A percentile compares a stretch with the other conserved stretches of the same genome.
These are phyloP conservation scores for Pygathrix nemaeus DNA, from an alignment of 2,113 vertebrate species.

Conservation along the genomic window DNA sequence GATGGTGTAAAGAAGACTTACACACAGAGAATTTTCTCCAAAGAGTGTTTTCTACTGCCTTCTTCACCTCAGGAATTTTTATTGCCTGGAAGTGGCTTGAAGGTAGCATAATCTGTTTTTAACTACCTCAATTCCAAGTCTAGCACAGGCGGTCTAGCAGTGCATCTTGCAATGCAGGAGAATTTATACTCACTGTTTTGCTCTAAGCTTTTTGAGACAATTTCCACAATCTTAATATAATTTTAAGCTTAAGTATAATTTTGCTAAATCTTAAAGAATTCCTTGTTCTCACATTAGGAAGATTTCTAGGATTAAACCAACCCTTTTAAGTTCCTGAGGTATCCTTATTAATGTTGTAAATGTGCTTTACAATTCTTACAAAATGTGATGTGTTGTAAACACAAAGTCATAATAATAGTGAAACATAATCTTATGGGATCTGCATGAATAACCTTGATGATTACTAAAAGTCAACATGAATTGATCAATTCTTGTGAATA, in stretches of 20 bases:
- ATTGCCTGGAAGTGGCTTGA: background rate
- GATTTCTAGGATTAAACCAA: background rate
- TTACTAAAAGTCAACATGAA: background rate
- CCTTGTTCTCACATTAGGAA: background rate
- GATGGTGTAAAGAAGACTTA: background rate
- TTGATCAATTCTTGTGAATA: background rate
- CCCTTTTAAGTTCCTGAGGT: background rate
- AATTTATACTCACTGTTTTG: background rate
- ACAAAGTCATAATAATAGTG: background rate
- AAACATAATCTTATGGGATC: background rate
- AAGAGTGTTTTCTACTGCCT: background rate
- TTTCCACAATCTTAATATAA: background rate
- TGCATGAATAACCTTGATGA: background rate
- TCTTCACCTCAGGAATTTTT: background rate
- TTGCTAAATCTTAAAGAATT: background rate
- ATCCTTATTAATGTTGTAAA: background rate
- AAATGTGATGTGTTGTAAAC: background rate
- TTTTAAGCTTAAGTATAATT: background rate
- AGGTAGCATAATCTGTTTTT: background rate
- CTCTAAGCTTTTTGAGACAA: background rate
- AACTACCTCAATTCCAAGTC: background rate
- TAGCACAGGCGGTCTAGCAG: background rate
- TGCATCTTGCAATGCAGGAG: background rate
- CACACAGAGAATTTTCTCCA: background rate
- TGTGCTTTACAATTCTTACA: background rate